Base-by-base conservation (phyloP, 2,113 vertebrate species). In the Pampusana beccarii region DNA sequence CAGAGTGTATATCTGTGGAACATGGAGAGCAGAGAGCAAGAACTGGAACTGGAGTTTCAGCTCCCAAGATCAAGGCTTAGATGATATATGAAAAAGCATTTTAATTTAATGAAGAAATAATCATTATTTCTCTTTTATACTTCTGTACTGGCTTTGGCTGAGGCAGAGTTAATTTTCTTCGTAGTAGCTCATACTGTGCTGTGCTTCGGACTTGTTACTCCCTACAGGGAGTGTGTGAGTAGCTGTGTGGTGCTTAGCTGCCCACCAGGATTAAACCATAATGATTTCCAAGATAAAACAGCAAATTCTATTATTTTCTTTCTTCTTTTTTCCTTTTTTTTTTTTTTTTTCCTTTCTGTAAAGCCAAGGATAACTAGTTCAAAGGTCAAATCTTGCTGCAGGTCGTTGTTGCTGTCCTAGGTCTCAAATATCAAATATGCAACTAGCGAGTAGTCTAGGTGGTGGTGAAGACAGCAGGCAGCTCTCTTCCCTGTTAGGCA, bases 281-380 rank as follows among this genome's bases (percentile, higher is more conserved):
- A 9, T 4, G 23, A 29, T 46, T 77, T 21, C 21, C 9, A 56
- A 84, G 92, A 81, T 67, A 86, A 62, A 5, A 46, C 8, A 84
- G 5, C 0, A 67, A 94, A 61, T 77, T 51, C 4, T 40, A 40
- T 64, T 61, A 3, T 29, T 17, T 16, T 7, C 12, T 20, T 50
- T 20, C 16, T 2, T 8, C 0, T 0, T 5, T 6, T 8, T 8
- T 17, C 17, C 18, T 25, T 24, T 51, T 8, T 7, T 34, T 23
- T 13, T 6, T 13, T 8, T 50, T 12, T n/a, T 13, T 20, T 34
- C 53, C 15, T n/a, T 20, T 16, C 8, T 28, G 4, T 65, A 44
- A 89, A 95, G 26, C 8, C 31, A 69, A 70, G 44, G 10, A 23
- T 48, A 89, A 25, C 31, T 31, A 56, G 3, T 60, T 95, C 18